Conservation (phyloP, 2,113 vertebrate species). For the Triplophysa rosa region DNA sequence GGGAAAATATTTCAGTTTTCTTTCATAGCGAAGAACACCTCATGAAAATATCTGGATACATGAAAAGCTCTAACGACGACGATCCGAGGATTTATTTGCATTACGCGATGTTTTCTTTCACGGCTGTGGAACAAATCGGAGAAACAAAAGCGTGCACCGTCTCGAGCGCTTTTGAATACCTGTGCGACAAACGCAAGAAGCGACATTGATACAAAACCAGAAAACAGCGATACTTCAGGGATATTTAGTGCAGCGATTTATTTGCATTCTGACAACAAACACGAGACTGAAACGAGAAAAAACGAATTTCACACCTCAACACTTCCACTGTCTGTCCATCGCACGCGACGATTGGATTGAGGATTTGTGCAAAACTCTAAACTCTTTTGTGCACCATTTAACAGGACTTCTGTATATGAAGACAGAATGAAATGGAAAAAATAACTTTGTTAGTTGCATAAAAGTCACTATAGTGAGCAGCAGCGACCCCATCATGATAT, state of each 20-base stretch:
- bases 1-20: constrained; percentile 17
- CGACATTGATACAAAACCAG: background rate
- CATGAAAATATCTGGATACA: background rate
- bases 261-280: background rate
- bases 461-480: background rate
- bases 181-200: constrained; percentile 15
- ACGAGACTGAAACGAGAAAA: background rate
- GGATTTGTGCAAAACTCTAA: background rate
- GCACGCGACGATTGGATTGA: background rate
- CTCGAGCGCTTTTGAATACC: background rate
- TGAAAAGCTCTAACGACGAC: background rate
- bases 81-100: background rate
- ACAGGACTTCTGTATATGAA: background rate
- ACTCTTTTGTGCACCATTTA: background rate
- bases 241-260: background rate
- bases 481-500: background rate
- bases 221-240: background rate
- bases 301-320: background rate
- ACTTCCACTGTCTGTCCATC: background rate
- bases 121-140: background rate
- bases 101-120: background rate
- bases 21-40: background rate
- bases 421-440: background rate
- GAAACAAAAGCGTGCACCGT: constrained; percentile 31
- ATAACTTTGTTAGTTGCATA: background rate